These are phyloP conservation scores for Echinarachnius parma DNA, from an alignment of 53 echinoderm and acorn worm genomes.

Conservation along the genomic window DNA sequence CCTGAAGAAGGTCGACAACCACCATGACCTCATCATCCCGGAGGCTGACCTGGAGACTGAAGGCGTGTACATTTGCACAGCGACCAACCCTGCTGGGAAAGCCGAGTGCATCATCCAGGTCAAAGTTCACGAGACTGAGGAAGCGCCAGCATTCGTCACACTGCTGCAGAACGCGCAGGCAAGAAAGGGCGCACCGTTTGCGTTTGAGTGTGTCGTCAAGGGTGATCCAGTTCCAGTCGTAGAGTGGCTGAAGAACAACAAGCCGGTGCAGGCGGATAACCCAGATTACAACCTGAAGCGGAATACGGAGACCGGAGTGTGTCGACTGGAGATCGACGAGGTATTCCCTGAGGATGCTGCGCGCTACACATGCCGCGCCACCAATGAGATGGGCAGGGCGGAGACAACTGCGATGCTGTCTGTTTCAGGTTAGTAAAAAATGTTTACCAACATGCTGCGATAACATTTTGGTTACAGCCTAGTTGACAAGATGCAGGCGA, in stretches of 20 bases:
- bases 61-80: slow-evolving; percentile 81
- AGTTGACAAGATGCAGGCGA: too few species aligned
- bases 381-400: slow-evolving; percentile 62
- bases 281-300: slow-evolving; percentile 38
- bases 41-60: slow-evolving; percentile 81
- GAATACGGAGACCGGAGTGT: slow-evolving; percentile 60
- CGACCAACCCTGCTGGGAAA: slow-evolving; percentile 75
- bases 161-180: slow-evolving; percentile 49
- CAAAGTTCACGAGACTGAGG: slow-evolving; percentile 69
- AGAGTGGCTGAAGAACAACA: slow-evolving; percentile 79
- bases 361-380: slow-evolving; percentile 61
- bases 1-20: slow-evolving; percentile 65
- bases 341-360: slow-evolving; percentile 74
- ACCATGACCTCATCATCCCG: slow-evolving; percentile 70
- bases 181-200: slow-evolving; percentile 49
- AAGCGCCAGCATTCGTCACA: slow-evolving; percentile 53
- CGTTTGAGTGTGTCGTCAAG: slow-evolving; percentile 45
- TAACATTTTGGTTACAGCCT: too few species aligned
- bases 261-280: slow-evolving; percentile 45
- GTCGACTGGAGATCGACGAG: slow-evolving; percentile 66
- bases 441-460: too few species aligned
- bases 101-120: slow-evolving; percentile 79
- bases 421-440: slow-evolving; percentile 54
- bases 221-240: slow-evolving; percentile 58
- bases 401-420: slow-evolving; percentile 65